Base-by-base conservation (phyloP, 2,888 invertebrate species). In the Aphelenchoides bicaudatus region DNA sequence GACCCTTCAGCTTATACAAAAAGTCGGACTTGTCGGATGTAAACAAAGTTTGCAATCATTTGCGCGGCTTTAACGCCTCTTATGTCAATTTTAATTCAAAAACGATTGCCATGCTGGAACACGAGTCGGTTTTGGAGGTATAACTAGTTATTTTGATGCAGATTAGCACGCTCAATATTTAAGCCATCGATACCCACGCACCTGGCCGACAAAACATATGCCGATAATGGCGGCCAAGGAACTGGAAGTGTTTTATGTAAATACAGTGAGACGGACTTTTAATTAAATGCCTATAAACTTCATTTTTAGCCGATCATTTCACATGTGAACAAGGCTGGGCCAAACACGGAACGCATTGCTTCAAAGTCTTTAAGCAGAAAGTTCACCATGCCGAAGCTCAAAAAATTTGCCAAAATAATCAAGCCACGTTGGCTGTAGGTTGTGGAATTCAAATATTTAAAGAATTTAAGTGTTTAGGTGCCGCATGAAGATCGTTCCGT, bases 171-270 rank as follows among this genome's bases (percentile, higher is more conserved):
- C 23, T 2, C 1, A n/a, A 21, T 16, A 46, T 46, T 46, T 46
- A 49, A 37, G 28, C n/a, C 2, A 10, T 10, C 13, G 43, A 43
- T n/a, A 10, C 34, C 27, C 27, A 49, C 49, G 49, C 38, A 16
- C 16, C 19, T 39, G n/a, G 37, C 49, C 37, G 37, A 38, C 1
- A n/a, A 21, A 38, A 13, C 27, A 3, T 13, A 49, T 13, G 10
- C n/a, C n/a, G n/a, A n/a, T 10, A 38, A 49, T 16, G 28, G 16
- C 39, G 28, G 37, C 38, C 13, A 13, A 13, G 38, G 30, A 2
- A 38, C 37, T n/a, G 52, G 37, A 51, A 51, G 52, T n/a, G 37
- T 34, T 1, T 8, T 51, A 13, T 51, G 52, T 38, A 21, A 28
- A 13, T 51, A 51, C 38, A 51, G 52, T 51, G n/a, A n/a, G 52